Evolutionary conservation across 2,113 vertebrate species (phyloP).

Genomic region (Pollimyrus isidori): DNA sequence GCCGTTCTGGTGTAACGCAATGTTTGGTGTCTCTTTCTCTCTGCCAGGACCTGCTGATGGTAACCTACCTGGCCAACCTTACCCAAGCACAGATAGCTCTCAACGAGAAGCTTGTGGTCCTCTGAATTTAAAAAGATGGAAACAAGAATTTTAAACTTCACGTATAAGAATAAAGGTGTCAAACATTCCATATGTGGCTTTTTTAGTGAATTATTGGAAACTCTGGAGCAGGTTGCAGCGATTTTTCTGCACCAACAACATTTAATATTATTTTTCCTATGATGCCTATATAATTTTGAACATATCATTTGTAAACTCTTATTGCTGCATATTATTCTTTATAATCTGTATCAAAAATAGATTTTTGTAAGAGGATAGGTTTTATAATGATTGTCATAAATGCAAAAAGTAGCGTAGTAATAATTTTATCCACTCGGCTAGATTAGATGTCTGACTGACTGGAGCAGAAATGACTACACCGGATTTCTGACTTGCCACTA

Average conservation of each 20-base stretch:
- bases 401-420: background rate
- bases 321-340: background rate
- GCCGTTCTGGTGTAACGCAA: too few relatives aligned
- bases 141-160: constrained; percentile 3
- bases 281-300: background rate
- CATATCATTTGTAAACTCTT: background rate
- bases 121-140: constrained; percentile 37
- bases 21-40: background rate
- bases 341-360: background rate
- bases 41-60: constrained; percentile 65
- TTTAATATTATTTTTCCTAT: background rate
- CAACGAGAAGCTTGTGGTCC: constrained; percentile 57
- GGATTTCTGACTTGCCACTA: background rate
- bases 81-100: constrained; percentile 81
- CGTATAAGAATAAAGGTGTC: constrained; percentile 8
- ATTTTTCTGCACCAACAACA: background rate
- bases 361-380: background rate
- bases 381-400: background rate
- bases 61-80: constrained; percentile 79
- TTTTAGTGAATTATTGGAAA: constrained; percentile 4
- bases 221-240: background rate
- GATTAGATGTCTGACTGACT: background rate
- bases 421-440: background rate
- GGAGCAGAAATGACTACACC: background rate
- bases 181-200: constrained; percentile 1